A percentile compares a stretch with the other conserved stretches of the same genome.
Conservation (phyloP, 2,113 vertebrate genomes). For the Eulacestoma nigropectus region DNA sequence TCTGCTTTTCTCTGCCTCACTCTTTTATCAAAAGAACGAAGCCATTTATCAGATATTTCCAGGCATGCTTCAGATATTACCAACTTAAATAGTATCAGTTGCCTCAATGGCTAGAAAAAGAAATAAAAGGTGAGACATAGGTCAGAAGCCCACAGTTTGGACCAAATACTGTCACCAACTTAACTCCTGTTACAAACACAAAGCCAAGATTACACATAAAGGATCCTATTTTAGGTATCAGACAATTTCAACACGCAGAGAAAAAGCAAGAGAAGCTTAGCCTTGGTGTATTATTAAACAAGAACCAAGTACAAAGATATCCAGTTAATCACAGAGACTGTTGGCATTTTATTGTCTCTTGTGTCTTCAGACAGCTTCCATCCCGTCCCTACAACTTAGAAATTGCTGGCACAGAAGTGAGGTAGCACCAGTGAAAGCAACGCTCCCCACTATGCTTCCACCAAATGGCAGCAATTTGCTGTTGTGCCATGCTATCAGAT, state of each 20-base stretch:
- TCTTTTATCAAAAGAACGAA: slow-evolving; percentile 29
- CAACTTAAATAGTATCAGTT: not conserved
- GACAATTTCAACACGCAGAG: not conserved
- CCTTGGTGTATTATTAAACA: not conserved
- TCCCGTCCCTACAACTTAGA: not conserved
- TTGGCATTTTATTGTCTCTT: not conserved
- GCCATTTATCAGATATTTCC: slow-evolving; percentile 36
- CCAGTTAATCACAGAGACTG: not conserved
- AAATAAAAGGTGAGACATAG: not conserved
- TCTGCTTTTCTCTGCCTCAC: not conserved
- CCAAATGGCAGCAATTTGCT: not conserved
- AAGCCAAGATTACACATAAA: not conserved
- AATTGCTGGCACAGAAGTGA: not conserved
- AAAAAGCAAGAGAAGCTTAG: not conserved
- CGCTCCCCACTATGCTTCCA: rapidly evolving
- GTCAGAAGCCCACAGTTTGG: not conserved
- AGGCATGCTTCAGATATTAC: slow-evolving; percentile 11
- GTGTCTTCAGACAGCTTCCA: not conserved
- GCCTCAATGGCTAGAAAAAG: not conserved
- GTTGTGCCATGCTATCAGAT: not conserved
- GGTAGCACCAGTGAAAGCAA: not conserved
- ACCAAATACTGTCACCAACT: not conserved
- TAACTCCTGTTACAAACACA: not conserved
- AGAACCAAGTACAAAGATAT: not conserved
- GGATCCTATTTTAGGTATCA: not conserved